These are phyloP conservation scores for Diuraphis noxia DNA, from an alignment of 1,140 invertebrate species.

Conservation along the genomic window DNA sequence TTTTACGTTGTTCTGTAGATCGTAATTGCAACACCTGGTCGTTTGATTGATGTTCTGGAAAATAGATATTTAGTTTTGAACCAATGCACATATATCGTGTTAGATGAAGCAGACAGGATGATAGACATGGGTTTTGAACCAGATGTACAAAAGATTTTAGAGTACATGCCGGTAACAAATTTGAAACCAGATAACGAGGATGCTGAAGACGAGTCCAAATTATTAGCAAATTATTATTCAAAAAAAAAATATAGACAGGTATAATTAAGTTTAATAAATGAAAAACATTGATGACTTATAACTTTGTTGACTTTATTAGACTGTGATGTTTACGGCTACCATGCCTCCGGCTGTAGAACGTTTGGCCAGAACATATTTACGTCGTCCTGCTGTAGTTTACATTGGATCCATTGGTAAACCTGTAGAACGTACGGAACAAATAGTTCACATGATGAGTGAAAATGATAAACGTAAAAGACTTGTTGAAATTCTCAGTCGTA, in stretches of 20 bases:
- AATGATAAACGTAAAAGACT: slow-evolving; percentile 90
- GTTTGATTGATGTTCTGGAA: slow-evolving; percentile 98
- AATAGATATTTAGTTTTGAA: slow-evolving; percentile 96
- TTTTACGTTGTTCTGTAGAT: slow-evolving; percentile 67
- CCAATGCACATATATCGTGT: slow-evolving; percentile 92
- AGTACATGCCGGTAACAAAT: slow-evolving; percentile 98
- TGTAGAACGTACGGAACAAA: slow-evolving; percentile 96
- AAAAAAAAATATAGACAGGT: slow-evolving; percentile 97
- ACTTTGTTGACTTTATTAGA: slow-evolving; percentile 64
- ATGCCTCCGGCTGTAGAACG: slow-evolving; percentile 98
- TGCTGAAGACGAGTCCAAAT: slow-evolving; percentile 90
- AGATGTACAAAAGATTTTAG: slow-evolving; percentile 96
- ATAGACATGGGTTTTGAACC: slow-evolving; percentile 99
- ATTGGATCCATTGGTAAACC: slow-evolving; percentile 99
- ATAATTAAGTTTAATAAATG: slow-evolving; percentile 34
- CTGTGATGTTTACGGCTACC: slow-evolving; percentile 99
- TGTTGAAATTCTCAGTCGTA: slow-evolving; percentile 81
- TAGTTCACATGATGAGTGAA: slow-evolving; percentile 93
- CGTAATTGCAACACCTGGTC: slow-evolving; percentile 99
- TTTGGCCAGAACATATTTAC: slow-evolving; percentile 89
- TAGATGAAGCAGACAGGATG: slow-evolving; percentile 97
- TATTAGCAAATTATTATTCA: slow-evolving; percentile 93
- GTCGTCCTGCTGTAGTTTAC: slow-evolving; percentile 96
- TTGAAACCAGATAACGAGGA: slow-evolving; percentile 98
- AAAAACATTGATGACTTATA: slow-evolving; percentile 4